phyloP scores from a whole-genome alignment of 2,888 invertebrate species.

The Drosophila nr. perissopoda region DNA sequence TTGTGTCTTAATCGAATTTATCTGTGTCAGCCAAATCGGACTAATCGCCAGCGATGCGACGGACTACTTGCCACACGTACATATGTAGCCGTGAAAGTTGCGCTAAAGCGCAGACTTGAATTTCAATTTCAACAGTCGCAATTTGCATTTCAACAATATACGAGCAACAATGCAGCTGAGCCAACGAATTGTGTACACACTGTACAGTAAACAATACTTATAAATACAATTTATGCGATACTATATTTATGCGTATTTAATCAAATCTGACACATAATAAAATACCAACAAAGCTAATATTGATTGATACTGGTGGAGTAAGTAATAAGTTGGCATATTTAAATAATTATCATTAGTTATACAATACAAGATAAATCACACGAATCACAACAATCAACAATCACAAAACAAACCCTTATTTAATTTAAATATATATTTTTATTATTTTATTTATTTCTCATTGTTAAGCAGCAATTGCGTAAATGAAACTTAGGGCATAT shows the following conservation, averaged over 20 bases:
- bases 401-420: background rate
- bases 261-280: background rate
- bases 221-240: background rate
- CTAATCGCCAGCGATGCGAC: slow-evolving; percentile 20
- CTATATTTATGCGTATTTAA: background rate
- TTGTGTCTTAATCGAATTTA: slow-evolving; percentile 21
- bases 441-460: background rate
- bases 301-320: background rate
- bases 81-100: slow-evolving; percentile 50
- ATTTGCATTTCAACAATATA: slow-evolving; percentile 55
- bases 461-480: background rate
- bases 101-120: slow-evolving; percentile 33
- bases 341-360: background rate
- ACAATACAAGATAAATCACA: background rate
- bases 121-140: slow-evolving; percentile 49
- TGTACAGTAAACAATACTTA: background rate
- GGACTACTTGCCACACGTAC: slow-evolving; percentile 36
- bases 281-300: background rate
- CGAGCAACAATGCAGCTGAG: slow-evolving; percentile 30
- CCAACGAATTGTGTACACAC: slow-evolving; percentile 4
- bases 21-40: slow-evolving; percentile 42
- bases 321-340: background rate
- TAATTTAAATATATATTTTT: background rate
- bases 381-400: background rate
- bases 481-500: background rate